A percentile compares a stretch with the other conserved stretches of the same genome.
phyloP scores from a whole-genome alignment of 2,113 vertebrate genomes.

The Bubo scandiacus region DNA sequence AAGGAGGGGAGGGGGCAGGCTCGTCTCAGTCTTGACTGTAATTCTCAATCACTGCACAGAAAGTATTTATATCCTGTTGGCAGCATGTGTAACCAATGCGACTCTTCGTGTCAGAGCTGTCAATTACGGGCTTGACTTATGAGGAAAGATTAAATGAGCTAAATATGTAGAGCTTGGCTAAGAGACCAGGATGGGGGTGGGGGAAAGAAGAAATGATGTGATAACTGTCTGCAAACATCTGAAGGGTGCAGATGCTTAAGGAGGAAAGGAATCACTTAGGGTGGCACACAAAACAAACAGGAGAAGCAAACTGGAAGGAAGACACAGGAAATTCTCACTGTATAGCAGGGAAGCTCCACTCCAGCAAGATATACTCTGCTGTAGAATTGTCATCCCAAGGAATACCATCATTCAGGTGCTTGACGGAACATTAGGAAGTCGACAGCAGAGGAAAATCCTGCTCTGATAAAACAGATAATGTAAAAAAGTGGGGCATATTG shows the following conservation, averaged over 20 bases:
- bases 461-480: neutral
- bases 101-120: conserved; percentile 67
- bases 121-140: conserved; percentile 65
- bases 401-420: neutral
- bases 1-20: neutral
- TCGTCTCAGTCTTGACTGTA: neutral
- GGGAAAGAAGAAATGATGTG: conserved; percentile 48
- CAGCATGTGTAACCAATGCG: conserved; percentile 62
- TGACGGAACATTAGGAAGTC: neutral
- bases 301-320: conserved; percentile 3
- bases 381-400: neutral
- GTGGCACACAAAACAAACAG: conserved; percentile 47
- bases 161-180: conserved; percentile 69
- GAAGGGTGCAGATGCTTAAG: conserved; percentile 59
- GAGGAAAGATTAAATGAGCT: conserved; percentile 71
- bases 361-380: neutral
- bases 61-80: conserved; percentile 68
- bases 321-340: neutral
- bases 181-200: conserved; percentile 39
- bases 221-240: conserved; percentile 62
- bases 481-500: neutral
- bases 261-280: conserved; percentile 59
- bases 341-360: neutral
- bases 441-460: neutral
- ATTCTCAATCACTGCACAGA: conserved; percentile 59